A percentile compares a stretch with the other conserved stretches of the same genome.
These are phyloP conservation scores for Gymnobelideus leadbeateri DNA, from an alignment of 2,113 vertebrate genomes.

Conservation along the genomic window DNA sequence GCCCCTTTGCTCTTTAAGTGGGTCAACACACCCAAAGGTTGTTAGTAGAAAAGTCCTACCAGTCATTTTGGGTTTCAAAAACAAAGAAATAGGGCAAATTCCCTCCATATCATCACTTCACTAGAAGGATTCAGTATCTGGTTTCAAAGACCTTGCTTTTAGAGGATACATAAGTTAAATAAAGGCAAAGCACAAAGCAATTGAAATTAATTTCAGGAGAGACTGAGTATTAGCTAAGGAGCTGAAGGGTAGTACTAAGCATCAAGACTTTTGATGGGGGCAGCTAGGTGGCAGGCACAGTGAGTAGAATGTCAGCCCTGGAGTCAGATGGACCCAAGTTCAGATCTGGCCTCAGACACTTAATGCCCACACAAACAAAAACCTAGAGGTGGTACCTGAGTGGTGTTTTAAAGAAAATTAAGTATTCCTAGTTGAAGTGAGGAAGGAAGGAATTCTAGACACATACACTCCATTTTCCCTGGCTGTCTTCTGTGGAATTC, in stretches of 20 bases:
- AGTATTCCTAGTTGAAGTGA: background rate
- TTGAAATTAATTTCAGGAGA: background rate
- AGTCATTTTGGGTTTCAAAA: no score
- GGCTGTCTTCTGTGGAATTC: background rate
- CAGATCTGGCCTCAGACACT: no score
- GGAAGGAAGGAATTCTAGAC: background rate
- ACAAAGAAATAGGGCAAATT: background rate
- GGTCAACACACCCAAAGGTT: no score
- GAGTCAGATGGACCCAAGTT: no score
- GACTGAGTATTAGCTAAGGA: background rate
- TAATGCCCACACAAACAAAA: no score
- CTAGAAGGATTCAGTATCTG: background rate
- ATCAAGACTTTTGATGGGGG: no score
- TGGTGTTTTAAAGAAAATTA: background rate
- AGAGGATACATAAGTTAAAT: background rate
- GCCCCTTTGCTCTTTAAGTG: no score
- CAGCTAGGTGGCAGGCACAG: no score
- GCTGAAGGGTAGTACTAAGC: no score
- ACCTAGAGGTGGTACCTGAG: background rate
- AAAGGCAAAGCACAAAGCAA: background rate
- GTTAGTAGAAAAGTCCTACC: no score
- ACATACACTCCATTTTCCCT: background rate
- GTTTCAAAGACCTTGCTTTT: background rate
- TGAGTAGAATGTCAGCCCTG: no score
- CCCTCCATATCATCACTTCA: background rate